A percentile compares a stretch with the other conserved stretches of the same genome.
phyloP scores from a whole-genome alignment of 2,797 vertebrate species.

The Adelosebastes latens region DNA sequence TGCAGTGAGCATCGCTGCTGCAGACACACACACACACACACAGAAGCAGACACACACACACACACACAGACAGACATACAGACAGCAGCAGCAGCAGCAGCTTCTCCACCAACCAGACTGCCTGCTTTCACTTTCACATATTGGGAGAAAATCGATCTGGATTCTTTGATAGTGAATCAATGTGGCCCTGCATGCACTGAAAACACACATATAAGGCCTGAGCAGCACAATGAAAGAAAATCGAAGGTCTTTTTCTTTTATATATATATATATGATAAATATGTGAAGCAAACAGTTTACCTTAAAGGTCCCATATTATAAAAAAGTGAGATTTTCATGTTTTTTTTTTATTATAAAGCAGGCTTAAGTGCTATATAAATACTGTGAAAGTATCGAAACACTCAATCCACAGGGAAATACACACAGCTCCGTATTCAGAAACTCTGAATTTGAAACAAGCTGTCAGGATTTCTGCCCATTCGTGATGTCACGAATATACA shows the following conservation, averaged over 20 bases:
- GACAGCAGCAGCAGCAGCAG: constrained; percentile 62
- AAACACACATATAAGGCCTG: constrained; percentile 28
- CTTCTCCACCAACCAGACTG: constrained; percentile 29
- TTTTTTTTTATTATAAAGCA: too few species aligned
- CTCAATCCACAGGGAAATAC: too few species aligned
- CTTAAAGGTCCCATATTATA: constrained; percentile 18
- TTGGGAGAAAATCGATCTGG: constrained; percentile 84
- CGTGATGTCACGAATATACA: too few species aligned
- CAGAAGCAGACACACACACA: constrained; percentile 49
- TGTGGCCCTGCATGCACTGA: constrained; percentile 30
- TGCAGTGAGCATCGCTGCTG: constrained; percentile 84
- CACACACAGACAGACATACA: constrained; percentile 59
- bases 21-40: constrained; percentile 76
- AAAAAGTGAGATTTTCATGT: too few species aligned
- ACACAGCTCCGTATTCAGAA: too few species aligned
- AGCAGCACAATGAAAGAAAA: constrained; percentile 49
- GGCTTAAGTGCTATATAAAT: too few species aligned
- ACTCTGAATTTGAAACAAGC: too few species aligned
- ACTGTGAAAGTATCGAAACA: too few species aligned
- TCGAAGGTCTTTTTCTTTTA: constrained; percentile 14
- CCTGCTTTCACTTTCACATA: constrained; percentile 86
- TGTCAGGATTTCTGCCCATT: too few species aligned
- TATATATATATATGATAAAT: constrained; percentile 24
- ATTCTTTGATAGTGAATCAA: constrained; percentile 77
- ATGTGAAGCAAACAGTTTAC: constrained; percentile 47